Conservation (phyloP, 2,113 vertebrate genomes). For the Malurus elegans region DNA sequence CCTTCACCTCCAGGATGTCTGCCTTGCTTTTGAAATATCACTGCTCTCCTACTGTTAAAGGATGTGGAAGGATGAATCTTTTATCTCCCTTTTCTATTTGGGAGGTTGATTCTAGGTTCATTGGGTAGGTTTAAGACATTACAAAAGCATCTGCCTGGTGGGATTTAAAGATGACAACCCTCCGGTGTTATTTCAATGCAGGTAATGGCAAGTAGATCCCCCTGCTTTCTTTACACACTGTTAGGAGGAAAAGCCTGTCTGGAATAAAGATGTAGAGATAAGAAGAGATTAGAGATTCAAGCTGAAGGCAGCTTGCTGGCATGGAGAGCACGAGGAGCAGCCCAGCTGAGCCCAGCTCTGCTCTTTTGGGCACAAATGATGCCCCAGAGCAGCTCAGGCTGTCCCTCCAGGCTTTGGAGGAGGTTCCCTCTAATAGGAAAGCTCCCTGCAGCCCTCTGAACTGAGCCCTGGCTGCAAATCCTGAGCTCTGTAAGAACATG, state of each 20-base stretch:
- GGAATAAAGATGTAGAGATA: slow-evolving; percentile 50
- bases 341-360: neutral
- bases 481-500: neutral
- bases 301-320: neutral
- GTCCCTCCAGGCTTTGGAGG: neutral
- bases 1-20: slow-evolving; percentile 61
- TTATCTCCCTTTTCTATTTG: slow-evolving; percentile 56
- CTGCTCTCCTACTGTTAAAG: slow-evolving; percentile 59
- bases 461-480: neutral
- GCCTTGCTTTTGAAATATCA: slow-evolving; percentile 61
- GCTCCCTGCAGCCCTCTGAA: neutral
- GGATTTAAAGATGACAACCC: slow-evolving; percentile 55
- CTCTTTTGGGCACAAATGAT: neutral
- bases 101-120: slow-evolving; percentile 61
- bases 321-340: neutral
- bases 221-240: neutral
- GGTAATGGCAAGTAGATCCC: slow-evolving; percentile 21
- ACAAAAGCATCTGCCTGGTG: slow-evolving; percentile 37
- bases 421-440: neutral
- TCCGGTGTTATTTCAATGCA: slow-evolving; percentile 25
- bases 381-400: neutral
- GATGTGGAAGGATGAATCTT: slow-evolving; percentile 63
- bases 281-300: slow-evolving; percentile 30
- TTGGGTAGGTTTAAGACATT: slow-evolving; percentile 56
- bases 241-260: slow-evolving; percentile 27